Evolutionary conservation across 64 coral and sea anemone species (phyloP).

Genomic region (Montipora efflorescens): DNA sequence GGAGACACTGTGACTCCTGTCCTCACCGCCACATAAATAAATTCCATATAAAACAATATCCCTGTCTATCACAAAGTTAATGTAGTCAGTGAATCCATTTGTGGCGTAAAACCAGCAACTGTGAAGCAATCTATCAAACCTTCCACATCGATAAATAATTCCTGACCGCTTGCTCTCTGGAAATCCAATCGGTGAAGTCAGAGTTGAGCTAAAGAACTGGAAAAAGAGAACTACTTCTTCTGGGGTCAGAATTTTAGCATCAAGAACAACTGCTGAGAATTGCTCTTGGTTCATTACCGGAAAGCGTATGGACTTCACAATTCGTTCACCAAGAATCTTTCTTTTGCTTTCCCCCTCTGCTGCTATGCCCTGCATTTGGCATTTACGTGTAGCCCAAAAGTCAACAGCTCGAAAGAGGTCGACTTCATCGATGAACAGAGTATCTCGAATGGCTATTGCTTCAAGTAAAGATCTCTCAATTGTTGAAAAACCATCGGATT

Average conservation of each 20-base stretch:
- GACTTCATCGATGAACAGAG: not conserved
- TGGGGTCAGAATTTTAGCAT: not conserved
- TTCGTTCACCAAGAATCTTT: not conserved
- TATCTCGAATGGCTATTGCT: not conserved
- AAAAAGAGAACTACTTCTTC: not conserved
- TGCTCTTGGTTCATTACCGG: not conserved
- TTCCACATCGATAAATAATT: not conserved
- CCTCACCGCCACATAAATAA: not conserved
- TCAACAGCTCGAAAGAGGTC: conserved; percentile 19
- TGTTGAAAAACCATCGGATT: not conserved
- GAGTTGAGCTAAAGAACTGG: not conserved
- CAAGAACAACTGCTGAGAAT: not conserved
- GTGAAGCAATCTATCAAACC: not conserved
- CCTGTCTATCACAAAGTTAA: not conserved
- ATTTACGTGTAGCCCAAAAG: not conserved
- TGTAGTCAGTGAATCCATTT: not conserved
- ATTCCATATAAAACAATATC: conserved; percentile 8
- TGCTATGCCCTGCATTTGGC: not conserved
- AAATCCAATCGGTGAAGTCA: not conserved
- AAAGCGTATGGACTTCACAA: not conserved
- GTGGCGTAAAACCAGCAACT: not conserved
- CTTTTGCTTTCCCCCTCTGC: not conserved
- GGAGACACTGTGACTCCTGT: not conserved
- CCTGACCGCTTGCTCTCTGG: not conserved
- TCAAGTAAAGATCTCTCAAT: conserved; percentile 29